phyloP scores from a whole-genome alignment of 1,140 invertebrate genomes.

The Pseudomyrmex flavicornis region DNA sequence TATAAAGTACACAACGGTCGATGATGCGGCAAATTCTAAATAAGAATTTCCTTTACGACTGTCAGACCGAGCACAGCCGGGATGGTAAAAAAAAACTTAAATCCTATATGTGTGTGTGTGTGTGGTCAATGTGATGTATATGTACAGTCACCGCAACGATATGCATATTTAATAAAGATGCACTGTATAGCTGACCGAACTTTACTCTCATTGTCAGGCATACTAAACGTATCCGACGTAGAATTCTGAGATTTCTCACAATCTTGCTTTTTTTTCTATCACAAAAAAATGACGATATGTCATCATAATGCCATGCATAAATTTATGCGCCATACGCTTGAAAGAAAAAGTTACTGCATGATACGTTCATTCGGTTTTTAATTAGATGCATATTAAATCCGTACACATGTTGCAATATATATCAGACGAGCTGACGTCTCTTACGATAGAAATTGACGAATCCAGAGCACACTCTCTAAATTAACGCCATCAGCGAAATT shows the following conservation, averaged over 20 bases:
- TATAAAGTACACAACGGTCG: not conserved
- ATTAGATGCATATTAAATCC: not conserved
- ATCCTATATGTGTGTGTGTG: slow-evolving; percentile 14
- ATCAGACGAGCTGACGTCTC: not conserved
- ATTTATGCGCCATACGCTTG: slow-evolving; percentile 6
- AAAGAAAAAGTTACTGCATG: not conserved
- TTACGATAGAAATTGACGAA: not conserved
- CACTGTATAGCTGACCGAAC: not conserved
- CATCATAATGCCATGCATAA: not conserved
- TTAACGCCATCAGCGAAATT: slow-evolving; percentile 3
- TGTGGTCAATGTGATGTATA: not conserved
- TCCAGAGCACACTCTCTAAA: not conserved
- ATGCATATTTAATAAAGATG: slow-evolving; percentile 28
- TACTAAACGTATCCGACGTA: not conserved
- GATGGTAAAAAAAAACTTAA: slow-evolving; percentile 3
- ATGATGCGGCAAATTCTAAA: slow-evolving; percentile 37
- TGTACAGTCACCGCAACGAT: not conserved
- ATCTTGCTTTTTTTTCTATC: not conserved
- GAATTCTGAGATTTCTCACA: slow-evolving; percentile 6
- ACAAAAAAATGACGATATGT: slow-evolving; percentile 1
- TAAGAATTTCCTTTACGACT: slow-evolving; percentile 32
- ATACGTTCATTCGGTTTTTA: not conserved
- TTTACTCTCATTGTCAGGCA: not conserved
- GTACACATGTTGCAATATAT: not conserved
- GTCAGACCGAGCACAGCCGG: not conserved